A percentile compares a stretch with the other conserved stretches of the same genome.
Evolutionary conservation across 2,113 vertebrate genomes (phyloP).

Genomic region (Rhodinocichla rosea): DNA sequence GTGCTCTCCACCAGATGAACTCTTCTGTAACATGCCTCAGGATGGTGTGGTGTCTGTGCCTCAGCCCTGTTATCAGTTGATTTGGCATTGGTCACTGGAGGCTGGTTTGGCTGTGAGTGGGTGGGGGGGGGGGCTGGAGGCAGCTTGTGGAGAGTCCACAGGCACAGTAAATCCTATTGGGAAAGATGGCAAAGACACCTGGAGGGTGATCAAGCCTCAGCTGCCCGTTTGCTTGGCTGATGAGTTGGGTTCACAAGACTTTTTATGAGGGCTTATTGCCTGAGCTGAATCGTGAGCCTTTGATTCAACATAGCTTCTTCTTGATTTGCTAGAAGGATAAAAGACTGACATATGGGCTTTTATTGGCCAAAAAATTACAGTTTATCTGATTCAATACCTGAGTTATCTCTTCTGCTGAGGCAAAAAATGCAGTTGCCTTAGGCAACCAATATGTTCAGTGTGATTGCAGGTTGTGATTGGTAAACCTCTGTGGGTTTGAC

Average conservation of each 20-base stretch:
- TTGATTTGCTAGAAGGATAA: not conserved
- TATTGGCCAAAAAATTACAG: not conserved
- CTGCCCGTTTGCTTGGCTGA: not conserved
- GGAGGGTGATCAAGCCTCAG: not conserved
- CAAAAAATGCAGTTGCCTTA: not conserved
- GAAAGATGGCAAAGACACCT: not conserved
- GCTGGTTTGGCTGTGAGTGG: not conserved
- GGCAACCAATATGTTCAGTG: not conserved
- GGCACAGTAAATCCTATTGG: not conserved
- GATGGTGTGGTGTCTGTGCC: not conserved
- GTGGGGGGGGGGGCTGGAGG: not conserved
- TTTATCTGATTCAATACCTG: slow-evolving; percentile 32
- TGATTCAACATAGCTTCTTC: not conserved
- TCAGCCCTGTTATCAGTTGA: accelerated
- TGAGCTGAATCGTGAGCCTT: not conserved
- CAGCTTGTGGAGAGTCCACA: not conserved
- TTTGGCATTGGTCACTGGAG: not conserved
- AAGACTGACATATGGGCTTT: not conserved
- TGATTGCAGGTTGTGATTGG: not conserved
- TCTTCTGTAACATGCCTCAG: not conserved
- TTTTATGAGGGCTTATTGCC: not conserved
- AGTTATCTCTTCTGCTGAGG: not conserved
- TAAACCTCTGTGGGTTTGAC: not conserved
- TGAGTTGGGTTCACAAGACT: accelerated
- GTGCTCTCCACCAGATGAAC: not conserved